These are phyloP conservation scores for Hemichromis elongatus DNA, from an alignment of 2,113 vertebrate genomes.

Conservation along the genomic window DNA sequence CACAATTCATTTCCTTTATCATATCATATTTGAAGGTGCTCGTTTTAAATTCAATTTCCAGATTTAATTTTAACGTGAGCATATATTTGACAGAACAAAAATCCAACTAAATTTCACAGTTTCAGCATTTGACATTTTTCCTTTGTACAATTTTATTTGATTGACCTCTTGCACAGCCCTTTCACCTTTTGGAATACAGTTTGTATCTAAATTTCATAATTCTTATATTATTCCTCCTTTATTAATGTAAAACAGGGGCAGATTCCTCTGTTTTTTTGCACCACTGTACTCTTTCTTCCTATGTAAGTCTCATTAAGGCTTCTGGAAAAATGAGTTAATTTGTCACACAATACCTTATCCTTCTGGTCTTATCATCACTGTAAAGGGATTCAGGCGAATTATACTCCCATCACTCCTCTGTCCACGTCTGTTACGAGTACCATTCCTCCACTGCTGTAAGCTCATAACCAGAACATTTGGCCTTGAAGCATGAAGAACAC, in stretches of 20 bases:
- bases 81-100: background rate
- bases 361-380: constrained; percentile 43
- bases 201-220: background rate
- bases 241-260: background rate
- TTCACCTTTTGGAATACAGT: background rate
- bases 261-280: background rate
- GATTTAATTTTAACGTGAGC: background rate
- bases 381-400: constrained; percentile 40
- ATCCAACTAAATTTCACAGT: background rate
- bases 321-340: constrained; percentile 29
- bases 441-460: background rate
- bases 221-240: background rate
- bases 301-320: constrained; percentile 14
- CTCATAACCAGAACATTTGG: constrained; percentile 1
- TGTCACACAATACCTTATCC: constrained; percentile 12
- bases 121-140: background rate
- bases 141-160: background rate
- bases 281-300: background rate
- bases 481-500: background rate
- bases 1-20: background rate
- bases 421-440: background rate
- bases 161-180: background rate
- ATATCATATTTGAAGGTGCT: background rate
- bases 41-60: background rate
- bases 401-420: constrained; percentile 26